These are phyloP conservation scores for Mesoclemmys tuberculata DNA, from an alignment of 2,113 vertebrate species.

Conservation along the genomic window DNA sequence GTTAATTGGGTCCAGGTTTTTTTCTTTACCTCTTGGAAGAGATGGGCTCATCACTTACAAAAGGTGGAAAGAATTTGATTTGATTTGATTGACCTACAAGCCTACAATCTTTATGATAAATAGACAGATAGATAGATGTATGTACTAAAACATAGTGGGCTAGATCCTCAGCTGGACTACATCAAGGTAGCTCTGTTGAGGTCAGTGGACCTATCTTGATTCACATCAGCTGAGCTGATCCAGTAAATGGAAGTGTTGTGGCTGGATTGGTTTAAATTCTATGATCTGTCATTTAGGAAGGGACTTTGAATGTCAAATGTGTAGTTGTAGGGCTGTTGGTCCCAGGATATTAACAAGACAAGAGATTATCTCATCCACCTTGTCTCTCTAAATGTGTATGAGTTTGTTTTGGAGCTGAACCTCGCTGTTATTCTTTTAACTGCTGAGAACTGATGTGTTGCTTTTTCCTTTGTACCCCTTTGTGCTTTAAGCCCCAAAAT, in stretches of 20 bases:
- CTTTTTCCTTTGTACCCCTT: neutral
- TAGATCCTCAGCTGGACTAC: fast-evolving
- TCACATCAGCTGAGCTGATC: neutral
- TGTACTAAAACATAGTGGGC: fast-evolving
- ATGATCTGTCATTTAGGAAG: neutral
- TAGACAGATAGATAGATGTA: neutral
- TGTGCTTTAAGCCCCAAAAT: neutral
- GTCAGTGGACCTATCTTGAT: neutral
- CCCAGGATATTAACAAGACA: neutral
- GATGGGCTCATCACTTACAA: neutral
- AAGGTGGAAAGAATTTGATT: fast-evolving
- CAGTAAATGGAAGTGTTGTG: neutral
- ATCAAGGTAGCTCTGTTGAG: fast-evolving
- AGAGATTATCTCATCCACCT: neutral
- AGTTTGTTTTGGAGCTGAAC: fast-evolving
- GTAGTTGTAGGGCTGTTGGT: neutral
- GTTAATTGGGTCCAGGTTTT: neutral
- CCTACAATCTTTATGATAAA: neutral
- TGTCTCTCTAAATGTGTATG: neutral
- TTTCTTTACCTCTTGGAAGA: neutral
- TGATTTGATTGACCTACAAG: neutral
- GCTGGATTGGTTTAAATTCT: neutral
- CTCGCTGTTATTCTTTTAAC: fast-evolving
- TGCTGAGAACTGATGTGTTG: fast-evolving
- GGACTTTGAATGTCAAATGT: fast-evolving